Percentiles rank a stretch among this genome's conserved stretches.
Conservation (phyloP, 2,888 invertebrate genomes). For the Litoditis marina region DNA sequence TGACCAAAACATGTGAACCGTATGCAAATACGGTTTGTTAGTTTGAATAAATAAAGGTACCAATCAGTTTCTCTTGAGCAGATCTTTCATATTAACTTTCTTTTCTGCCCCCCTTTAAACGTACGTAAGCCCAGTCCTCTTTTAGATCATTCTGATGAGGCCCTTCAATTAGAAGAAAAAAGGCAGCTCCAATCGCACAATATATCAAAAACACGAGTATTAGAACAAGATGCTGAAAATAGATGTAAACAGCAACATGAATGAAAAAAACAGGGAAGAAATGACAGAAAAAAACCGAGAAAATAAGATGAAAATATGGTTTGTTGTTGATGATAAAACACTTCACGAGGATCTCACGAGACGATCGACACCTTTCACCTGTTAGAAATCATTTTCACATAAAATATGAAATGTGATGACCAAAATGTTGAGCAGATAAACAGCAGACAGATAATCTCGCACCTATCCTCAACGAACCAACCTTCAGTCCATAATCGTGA, state of each 20-base stretch:
- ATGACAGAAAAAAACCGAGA: too few relatives aligned
- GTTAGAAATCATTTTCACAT: not conserved
- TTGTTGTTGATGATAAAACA: not conserved
- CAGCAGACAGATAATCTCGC: too few relatives aligned
- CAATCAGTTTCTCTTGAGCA: too few relatives aligned
- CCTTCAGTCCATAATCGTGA: conserved; percentile 46
- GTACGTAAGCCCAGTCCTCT: conserved; percentile 26
- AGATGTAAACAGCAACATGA: conserved; percentile 5
- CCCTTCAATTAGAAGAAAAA: conserved; percentile 43
- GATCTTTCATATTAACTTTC: too few relatives aligned
- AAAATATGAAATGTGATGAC: conserved; percentile 1
- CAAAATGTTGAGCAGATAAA: too few relatives aligned
- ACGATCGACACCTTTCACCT: not conserved
- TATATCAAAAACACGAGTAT: conserved; percentile 44
- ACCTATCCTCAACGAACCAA: too few relatives aligned
- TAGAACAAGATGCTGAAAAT: conserved; percentile 43
- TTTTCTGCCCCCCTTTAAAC: too few relatives aligned
- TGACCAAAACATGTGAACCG: too few relatives aligned
- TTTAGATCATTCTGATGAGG: conserved; percentile 37
- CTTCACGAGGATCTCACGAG: not conserved
- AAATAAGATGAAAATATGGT: not conserved
- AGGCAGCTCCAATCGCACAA: conserved; percentile 38
- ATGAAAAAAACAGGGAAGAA: too few relatives aligned
- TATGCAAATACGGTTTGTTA: too few relatives aligned
- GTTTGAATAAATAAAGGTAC: too few relatives aligned